A percentile compares a stretch with the other conserved stretches of the same genome.
Conservation (phyloP, 23 tunicate species). For the Halocynthia aurantium region DNA sequence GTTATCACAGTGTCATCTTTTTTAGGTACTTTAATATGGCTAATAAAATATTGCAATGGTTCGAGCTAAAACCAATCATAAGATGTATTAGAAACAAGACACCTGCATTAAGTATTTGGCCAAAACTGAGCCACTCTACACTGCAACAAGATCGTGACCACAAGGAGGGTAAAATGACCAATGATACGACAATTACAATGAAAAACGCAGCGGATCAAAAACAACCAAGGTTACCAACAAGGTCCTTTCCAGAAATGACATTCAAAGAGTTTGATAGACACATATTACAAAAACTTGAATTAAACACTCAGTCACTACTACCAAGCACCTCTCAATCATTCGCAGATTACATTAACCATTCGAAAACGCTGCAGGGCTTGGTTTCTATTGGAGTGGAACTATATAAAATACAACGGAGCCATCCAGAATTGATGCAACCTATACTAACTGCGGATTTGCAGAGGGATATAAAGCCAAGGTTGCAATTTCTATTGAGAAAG, state of each 20-base stretch:
- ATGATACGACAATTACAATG: no score
- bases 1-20: no score
- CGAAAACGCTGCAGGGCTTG: conserved; percentile 51
- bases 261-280: conserved; percentile 24
- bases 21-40: no score
- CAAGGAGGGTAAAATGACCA: no score
- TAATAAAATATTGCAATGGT: no score
- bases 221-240: no score
- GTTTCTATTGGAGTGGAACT: conserved; percentile 55
- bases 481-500: conserved; percentile 31
- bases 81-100: no score
- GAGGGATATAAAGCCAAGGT: conserved; percentile 48
- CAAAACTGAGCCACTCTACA: no score
- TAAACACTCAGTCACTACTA: background rate
- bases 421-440: conserved; percentile 34
- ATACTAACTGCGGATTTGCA: conserved; percentile 44
- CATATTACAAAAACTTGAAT: conserved; percentile 6
- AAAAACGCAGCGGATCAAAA: no score
- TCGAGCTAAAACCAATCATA: no score
- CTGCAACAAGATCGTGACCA: no score
- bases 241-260: background rate
- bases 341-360: conserved; percentile 38
- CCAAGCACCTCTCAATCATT: conserved; percentile 35
- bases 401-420: conserved; percentile 25
- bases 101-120: no score